These are phyloP conservation scores for Zele albiditarsus DNA, from an alignment of 2,888 invertebrate genomes.

Conservation along the genomic window DNA sequence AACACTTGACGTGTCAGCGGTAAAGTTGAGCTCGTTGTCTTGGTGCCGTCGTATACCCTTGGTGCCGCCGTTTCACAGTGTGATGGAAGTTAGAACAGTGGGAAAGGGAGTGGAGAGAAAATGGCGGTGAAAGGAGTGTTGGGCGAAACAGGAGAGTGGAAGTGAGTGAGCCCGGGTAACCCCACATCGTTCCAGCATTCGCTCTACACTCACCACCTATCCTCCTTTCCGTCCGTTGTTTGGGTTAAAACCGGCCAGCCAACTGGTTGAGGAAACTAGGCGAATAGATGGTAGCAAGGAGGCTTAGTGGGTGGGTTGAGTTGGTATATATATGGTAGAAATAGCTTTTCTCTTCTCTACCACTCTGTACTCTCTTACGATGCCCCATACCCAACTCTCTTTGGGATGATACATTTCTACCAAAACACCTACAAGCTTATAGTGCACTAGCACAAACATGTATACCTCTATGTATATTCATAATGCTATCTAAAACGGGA, in stretches of 20 bases:
- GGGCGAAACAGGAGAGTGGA: slow-evolving; percentile 46
- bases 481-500: not conserved
- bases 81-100: slow-evolving; percentile 41
- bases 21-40: slow-evolving; percentile 57
- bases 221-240: slow-evolving; percentile 8
- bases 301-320: not conserved
- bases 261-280: slow-evolving; percentile 21
- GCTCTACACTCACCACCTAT: not conserved
- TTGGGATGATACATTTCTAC: slow-evolving; percentile 24
- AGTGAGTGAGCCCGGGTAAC: slow-evolving; percentile 45
- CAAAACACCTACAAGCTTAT: slow-evolving; percentile 12
- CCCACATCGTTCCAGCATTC: slow-evolving; percentile 39
- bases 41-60: slow-evolving; percentile 44
- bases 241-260: slow-evolving; percentile 31
- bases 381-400: not conserved
- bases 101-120: slow-evolving; percentile 30
- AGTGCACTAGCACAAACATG: not conserved
- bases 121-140: slow-evolving; percentile 28
- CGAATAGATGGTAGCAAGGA: slow-evolving; percentile 14
- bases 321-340: not conserved
- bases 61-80: slow-evolving; percentile 42
- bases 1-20: slow-evolving; percentile 64
- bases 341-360: slow-evolving; percentile 14
- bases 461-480: not conserved
- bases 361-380: not conserved